phyloP scores from a whole-genome alignment of 2,113 vertebrate species.

The Tupaia chinensis region DNA sequence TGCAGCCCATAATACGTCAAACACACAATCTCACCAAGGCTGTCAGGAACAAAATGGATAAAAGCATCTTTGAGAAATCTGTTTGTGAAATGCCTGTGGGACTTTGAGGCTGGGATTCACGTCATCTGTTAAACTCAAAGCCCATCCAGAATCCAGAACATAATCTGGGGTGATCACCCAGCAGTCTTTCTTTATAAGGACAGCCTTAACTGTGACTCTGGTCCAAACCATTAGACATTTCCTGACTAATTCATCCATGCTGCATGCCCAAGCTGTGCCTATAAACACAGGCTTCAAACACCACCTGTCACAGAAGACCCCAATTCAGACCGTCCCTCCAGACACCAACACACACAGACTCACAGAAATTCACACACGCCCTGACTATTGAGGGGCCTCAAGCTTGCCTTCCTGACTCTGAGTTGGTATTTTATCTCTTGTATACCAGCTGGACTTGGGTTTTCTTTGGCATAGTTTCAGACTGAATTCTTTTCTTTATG shows the following conservation, averaged over 20 bases:
- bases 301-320: neutral
- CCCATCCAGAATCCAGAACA: neutral
- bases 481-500: neutral
- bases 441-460: neutral
- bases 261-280: neutral
- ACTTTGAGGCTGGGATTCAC: neutral
- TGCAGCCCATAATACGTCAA: neutral
- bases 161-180: neutral
- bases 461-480: neutral
- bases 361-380: neutral
- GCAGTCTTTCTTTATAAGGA: neutral
- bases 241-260: neutral
- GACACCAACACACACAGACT: neutral
- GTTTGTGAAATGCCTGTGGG: neutral
- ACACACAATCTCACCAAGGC: neutral
- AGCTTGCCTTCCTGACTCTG: neutral
- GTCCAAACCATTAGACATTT: neutral
- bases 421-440: neutral
- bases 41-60: neutral
- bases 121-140: neutral
- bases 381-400: rapidly evolving
- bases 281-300: neutral
- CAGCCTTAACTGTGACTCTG: neutral
- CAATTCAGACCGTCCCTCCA: neutral
- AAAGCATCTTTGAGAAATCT: neutral